Percentiles rank a stretch among this genome's conserved stretches.
Evolutionary conservation across 1,140 invertebrate species (phyloP).

Genomic region (Macrostomum lignano): DNA sequence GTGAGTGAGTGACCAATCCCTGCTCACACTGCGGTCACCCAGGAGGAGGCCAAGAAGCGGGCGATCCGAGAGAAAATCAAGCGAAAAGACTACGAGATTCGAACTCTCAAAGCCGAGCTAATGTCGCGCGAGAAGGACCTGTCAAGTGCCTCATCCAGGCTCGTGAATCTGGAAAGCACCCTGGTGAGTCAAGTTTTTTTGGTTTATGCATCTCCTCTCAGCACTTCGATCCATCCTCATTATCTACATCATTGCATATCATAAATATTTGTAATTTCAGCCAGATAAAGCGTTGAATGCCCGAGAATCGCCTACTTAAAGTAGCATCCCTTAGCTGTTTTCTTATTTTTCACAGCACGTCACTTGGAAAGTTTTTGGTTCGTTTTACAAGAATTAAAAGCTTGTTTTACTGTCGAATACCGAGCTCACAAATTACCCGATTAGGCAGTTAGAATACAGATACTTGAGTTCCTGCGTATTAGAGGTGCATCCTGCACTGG

Average conservation of each 20-base stretch:
- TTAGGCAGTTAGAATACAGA: too few species aligned
- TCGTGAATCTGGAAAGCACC: conserved; percentile 8
- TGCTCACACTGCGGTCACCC: not conserved
- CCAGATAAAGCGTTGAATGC: too few species aligned
- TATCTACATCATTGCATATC: too few species aligned
- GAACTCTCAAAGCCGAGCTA: conserved; percentile 19
- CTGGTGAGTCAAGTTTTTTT: too few species aligned
- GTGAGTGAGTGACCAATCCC: conserved; percentile 1
- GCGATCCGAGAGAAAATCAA: conserved; percentile 16
- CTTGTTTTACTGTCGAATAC: too few species aligned
- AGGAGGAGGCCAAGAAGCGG: conserved; percentile 10
- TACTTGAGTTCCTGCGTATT: too few species aligned
- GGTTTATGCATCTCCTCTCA: too few species aligned
- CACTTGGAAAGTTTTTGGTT: conserved; percentile 9
- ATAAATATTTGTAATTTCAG: too few species aligned
- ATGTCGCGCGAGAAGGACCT: conserved; percentile 14
- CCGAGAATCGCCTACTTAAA: not conserved
- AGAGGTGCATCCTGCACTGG: too few species aligned
- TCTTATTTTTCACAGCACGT: conserved; percentile 2
- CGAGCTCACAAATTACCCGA: too few species aligned
- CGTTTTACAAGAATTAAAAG: too few species aligned
- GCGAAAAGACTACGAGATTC: conserved; percentile 23
- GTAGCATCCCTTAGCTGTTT: not conserved
- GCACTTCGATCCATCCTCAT: too few species aligned
- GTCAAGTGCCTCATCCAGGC: conserved; percentile 4